These are phyloP conservation scores for Sebastes kiyomatsui DNA, from an alignment of 2,797 vertebrate genomes.

Conservation along the genomic window DNA sequence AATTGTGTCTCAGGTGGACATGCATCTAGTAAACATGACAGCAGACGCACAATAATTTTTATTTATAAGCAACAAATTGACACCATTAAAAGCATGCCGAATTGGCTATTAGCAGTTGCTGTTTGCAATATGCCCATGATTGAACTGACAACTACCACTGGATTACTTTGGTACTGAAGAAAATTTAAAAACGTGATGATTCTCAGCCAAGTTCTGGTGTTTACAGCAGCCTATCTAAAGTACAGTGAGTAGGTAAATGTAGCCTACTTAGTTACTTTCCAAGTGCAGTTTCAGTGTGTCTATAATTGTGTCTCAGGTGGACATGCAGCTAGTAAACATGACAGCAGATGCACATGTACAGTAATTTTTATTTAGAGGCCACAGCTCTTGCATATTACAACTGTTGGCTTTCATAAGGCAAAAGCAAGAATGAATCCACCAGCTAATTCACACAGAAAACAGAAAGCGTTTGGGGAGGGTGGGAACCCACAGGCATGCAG, in stretches of 20 bases:
- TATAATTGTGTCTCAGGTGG: background rate
- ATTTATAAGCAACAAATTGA: no score
- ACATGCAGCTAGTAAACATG: conserved; percentile 46
- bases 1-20: no score
- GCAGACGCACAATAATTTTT: no score
- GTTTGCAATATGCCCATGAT: no score
- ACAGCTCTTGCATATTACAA: conserved; percentile 99
- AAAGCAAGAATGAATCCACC: conserved; percentile 99
- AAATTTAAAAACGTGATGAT: no score
- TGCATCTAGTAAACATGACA: no score
- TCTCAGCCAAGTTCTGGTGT: no score
- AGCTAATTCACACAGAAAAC: conserved; percentile 95
- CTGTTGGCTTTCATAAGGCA: conserved; percentile 99
- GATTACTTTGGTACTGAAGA: no score
- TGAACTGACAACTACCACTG: no score
- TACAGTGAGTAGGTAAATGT: background rate
- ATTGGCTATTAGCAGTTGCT: no score
- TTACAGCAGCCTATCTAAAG: background rate
- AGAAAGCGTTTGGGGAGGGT: conserved; percentile 87
- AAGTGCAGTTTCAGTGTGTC: background rate
- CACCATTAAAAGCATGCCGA: no score
- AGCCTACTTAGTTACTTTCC: background rate
- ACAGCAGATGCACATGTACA: conserved; percentile 87
- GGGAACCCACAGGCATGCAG: conserved; percentile 90
- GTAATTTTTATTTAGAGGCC: conserved; percentile 98